Percentiles rank a stretch among this genome's conserved stretches.
Evolutionary conservation across 2,888 invertebrate genomes (phyloP).

Genomic region (Leucania comma): DNA sequence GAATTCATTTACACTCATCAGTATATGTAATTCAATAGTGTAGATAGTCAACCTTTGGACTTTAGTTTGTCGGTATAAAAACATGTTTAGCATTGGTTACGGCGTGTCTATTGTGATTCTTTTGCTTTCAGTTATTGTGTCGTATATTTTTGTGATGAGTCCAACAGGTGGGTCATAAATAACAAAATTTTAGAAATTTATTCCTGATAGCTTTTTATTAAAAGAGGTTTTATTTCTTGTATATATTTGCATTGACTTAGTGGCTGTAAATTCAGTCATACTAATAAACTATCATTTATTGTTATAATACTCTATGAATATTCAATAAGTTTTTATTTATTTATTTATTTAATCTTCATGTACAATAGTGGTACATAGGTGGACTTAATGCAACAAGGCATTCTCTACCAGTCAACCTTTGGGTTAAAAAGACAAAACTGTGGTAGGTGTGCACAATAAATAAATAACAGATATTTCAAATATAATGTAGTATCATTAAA

Average conservation of each 20-base stretch:
- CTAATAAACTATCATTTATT: neutral
- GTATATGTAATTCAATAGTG: constrained; percentile 46
- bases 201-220: constrained; percentile 5
- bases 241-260: neutral
- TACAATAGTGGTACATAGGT: too few species aligned
- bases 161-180: constrained; percentile 76
- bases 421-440: too few species aligned
- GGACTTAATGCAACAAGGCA: too few species aligned
- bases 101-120: constrained; percentile 70
- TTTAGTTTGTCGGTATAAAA: constrained; percentile 64
- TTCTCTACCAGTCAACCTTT: too few species aligned
- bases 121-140: constrained; percentile 75
- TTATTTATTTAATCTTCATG: too few species aligned
- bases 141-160: constrained; percentile 74
- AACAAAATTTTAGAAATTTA: constrained; percentile 23
- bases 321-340: too few species aligned
- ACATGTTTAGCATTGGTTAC: constrained; percentile 60
- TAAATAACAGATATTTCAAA: too few species aligned
- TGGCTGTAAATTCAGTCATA: constrained; percentile 10
- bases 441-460: too few species aligned
- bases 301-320: neutral
- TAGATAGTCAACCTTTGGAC: constrained; percentile 77
- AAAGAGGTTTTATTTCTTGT: constrained; percentile 4
- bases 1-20: constrained; percentile 25
- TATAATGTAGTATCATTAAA: too few species aligned